Percentiles rank a stretch among this genome's conserved stretches.
phyloP scores from a whole-genome alignment of 2,888 invertebrate species.

The Melipona beecheii region DNA sequence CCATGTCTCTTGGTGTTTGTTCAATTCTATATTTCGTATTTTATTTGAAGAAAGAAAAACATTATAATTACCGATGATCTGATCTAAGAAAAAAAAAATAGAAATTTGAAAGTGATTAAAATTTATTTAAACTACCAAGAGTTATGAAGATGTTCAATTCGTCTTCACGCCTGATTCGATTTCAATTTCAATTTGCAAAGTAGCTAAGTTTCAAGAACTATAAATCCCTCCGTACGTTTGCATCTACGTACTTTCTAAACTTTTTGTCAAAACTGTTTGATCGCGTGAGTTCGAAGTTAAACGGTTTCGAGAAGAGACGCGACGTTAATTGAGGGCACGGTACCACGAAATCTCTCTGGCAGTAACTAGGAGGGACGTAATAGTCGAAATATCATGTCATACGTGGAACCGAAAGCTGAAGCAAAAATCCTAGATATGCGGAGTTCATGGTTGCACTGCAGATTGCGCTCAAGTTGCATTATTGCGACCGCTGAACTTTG shows the following conservation, averaged over 20 bases:
- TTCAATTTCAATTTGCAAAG: background rate
- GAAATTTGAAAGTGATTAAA: no score
- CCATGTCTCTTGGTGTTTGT: no score
- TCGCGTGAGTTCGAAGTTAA: background rate
- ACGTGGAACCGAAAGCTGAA: background rate
- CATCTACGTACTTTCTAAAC: background rate
- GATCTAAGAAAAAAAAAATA: no score
- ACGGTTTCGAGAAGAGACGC: background rate
- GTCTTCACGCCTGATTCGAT: accelerated
- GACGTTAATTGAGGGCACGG: background rate
- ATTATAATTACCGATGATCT: no score
- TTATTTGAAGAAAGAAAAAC: no score
- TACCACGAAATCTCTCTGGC: background rate
- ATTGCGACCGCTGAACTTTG: conserved; percentile 19
- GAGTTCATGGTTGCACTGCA: background rate
- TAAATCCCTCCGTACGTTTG: background rate
- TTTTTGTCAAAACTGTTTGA: background rate
- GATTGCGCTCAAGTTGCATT: conserved; percentile 21
- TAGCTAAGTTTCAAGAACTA: background rate
- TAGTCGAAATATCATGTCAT: background rate
- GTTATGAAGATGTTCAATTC: background rate
- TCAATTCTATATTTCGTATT: no score
- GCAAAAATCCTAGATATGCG: conserved; percentile 7
- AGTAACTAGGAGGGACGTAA: background rate
- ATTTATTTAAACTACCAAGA: no score